Evolutionary conservation across 2,797 vertebrate species (phyloP).

Genomic region (Sebastes kiyomatsui): DNA sequence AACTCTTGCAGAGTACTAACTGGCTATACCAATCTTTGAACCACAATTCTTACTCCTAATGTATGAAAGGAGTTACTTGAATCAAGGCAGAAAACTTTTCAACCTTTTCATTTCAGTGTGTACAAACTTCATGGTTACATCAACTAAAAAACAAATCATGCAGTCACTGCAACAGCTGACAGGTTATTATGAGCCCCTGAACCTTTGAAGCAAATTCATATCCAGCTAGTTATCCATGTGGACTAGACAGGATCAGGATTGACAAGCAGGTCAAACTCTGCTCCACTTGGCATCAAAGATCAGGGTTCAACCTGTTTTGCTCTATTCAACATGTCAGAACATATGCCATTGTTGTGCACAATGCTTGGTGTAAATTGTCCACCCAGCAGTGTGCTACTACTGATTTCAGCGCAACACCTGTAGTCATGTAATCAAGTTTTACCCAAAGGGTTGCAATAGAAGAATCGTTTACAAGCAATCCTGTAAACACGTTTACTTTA

Average conservation of each 20-base stretch:
- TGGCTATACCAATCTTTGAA: not conserved
- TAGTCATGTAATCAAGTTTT: not conserved
- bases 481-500: slow-evolving; percentile 19
- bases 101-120: too few species aligned
- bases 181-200: too few species aligned
- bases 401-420: not conserved
- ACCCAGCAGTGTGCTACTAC: not conserved
- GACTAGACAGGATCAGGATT: not conserved
- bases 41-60: not conserved
- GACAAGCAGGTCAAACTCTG: not conserved
- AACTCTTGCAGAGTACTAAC: not conserved
- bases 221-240: not conserved
- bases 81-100: too few species aligned
- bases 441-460: not conserved
- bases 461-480: not conserved
- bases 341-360: too few species aligned
- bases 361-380: not conserved
- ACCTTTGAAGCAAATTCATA: not conserved
- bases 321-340: too few species aligned
- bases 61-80: not conserved
- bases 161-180: not conserved
- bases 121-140: not conserved
- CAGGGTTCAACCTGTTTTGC: not conserved
- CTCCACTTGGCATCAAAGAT: not conserved
- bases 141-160: not conserved